These are phyloP conservation scores for Aegotheles bennettii DNA, from an alignment of 2,113 vertebrate genomes.

Conservation along the genomic window DNA sequence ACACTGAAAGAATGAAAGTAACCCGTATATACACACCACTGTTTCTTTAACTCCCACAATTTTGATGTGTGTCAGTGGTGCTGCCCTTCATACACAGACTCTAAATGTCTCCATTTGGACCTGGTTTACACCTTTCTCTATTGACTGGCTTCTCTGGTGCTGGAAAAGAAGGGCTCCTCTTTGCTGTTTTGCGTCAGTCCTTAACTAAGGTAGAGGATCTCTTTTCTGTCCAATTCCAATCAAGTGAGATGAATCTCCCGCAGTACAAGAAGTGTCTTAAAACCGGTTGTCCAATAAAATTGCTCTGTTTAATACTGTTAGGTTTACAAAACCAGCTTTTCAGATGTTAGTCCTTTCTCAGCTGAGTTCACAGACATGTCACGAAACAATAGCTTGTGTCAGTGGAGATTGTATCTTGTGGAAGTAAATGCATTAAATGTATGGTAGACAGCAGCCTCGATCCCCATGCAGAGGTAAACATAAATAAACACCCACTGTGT, in stretches of 20 bases:
- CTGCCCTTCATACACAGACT: neutral
- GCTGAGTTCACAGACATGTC: neutral
- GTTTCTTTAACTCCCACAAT: neutral
- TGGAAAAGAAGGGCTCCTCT: neutral
- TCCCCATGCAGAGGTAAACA: constrained; percentile 39
- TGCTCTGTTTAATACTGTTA: neutral
- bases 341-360: neutral
- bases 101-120: neutral
- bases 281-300: neutral
- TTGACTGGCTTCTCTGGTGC: neutral
- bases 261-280: neutral
- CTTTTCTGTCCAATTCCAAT: neutral
- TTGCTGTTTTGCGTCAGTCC: neutral
- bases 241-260: neutral
- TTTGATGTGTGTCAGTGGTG: accelerated
- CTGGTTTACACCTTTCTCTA: neutral
- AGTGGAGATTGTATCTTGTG: neutral
- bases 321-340: constrained; percentile 19
- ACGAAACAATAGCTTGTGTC: constrained; percentile 1
- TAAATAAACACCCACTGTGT: constrained; percentile 48
- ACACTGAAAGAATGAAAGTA: neutral
- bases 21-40: no score
- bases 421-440: constrained; percentile 18
- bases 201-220: neutral
- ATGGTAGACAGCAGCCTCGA: neutral